Base-by-base conservation (phyloP, 2,113 vertebrate genomes). In the Leucosticte australis region DNA sequence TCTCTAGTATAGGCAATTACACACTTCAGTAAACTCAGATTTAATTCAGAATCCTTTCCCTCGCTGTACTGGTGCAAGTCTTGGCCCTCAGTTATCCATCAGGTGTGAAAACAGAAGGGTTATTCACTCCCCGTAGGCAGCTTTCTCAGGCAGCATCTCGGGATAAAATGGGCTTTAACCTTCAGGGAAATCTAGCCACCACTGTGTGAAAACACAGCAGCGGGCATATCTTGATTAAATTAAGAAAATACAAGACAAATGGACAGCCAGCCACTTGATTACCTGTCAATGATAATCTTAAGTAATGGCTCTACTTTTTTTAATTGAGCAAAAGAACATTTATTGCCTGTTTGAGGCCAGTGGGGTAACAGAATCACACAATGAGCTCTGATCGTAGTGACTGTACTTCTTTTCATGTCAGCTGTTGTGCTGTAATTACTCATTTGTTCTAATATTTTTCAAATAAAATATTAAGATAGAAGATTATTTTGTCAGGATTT, bases 101-200 rank as follows among this genome's bases (percentile, higher is more conserved):
- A 47, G 91, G 95, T 95, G 96, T 94, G 97, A 93, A 90, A 85
- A 64, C 57, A 56, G 79, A 57, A n/a, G 11, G 13, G 49, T 24
- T 76, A 33, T 71, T 87, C 0, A 5, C 42, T 71, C 35, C 22
- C 33, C 2, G 1, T 17, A 28, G 16, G 55, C 69, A 78, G 88
- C 67, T 65, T 75, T 94, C 44, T 82, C 87, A 56, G 13, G 15
- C 77, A 46, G 62, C 75, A 39, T 60, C 79, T 87, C 13, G 3
- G 33, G 63, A 49, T 90, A 87, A 90, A 91, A 84, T 49, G 67
- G 80, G 77, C 78, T 76, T 57, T 57, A 87, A 82, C 87, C 23
- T 87, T 89, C 41, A 26, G n/a, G 56, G 78, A 90, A 69, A 73
- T 50, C 31, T 7, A 37, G 23, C 23, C 23, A 53, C 39, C 18